A percentile compares a stretch with the other conserved stretches of the same genome.
Evolutionary conservation across 2,113 vertebrate genomes (phyloP).

Genomic region (Prionailurus viverrinus): DNA sequence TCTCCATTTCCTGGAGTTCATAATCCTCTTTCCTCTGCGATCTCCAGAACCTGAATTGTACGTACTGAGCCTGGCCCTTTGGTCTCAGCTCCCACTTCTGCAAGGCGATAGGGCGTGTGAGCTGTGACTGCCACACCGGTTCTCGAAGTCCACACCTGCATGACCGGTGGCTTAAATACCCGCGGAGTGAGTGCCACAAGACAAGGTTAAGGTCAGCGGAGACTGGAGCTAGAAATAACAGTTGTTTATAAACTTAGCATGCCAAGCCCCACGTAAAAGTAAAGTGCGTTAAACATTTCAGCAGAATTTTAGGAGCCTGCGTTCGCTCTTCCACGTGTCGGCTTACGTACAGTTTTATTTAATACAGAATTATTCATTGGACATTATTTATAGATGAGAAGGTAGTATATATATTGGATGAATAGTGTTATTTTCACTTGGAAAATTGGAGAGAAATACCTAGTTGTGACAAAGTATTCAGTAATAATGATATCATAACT

Average conservation of each 20-base stretch:
- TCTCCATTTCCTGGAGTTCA: neutral
- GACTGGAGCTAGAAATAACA: conserved; percentile 22
- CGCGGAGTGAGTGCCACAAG: neutral
- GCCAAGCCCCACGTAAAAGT: neutral
- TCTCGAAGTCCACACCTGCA: neutral
- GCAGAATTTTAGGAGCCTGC: conserved; percentile 12
- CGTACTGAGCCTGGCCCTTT: neutral
- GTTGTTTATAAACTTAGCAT: conserved; percentile 37
- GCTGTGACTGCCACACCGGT: neutral
- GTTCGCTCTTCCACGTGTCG: conserved; percentile 29
- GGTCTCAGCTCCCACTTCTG: neutral
- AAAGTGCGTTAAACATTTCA: neutral
- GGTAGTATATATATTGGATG: neutral
- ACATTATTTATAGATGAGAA: neutral
- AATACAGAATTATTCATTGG: neutral
- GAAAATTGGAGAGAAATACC: conserved; percentile 37
- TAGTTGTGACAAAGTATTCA: neutral
- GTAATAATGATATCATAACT: neutral
- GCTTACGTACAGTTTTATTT: conserved; percentile 24
- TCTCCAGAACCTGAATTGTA: neutral
- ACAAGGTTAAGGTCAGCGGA: neutral
- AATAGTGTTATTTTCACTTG: conserved; percentile 7
- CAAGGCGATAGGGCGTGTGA: neutral
- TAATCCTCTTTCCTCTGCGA: neutral
- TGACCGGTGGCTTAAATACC: conserved; percentile 16